Evolutionary conservation across 2,888 invertebrate genomes (phyloP).

Genomic region (Platycnemis pennipes): DNA sequence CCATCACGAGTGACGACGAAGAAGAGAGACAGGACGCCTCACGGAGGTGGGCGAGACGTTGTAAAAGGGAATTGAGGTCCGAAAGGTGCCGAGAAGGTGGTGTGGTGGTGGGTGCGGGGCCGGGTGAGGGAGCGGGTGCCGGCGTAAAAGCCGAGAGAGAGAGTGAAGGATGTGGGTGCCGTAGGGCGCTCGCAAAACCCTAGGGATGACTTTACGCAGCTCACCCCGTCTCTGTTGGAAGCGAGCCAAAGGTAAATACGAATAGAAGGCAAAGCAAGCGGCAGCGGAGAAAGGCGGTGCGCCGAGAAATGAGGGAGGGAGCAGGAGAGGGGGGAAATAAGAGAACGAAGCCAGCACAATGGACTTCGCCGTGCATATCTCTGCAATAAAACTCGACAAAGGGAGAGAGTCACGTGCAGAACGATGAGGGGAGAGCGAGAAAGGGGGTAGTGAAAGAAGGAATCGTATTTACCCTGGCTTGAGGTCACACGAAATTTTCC

Average conservation of each 20-base stretch:
- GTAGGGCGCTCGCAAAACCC: conserved; percentile 18
- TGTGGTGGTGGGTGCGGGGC: not conserved
- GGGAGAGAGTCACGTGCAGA: not conserved
- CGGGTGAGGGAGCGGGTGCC: not conserved
- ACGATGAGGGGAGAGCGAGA: too few species aligned
- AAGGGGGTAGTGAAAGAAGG: too few species aligned
- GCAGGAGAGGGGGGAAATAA: not conserved
- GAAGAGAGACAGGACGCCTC: too few species aligned
- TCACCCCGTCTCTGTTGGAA: not conserved
- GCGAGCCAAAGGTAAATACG: not conserved
- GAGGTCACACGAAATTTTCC: conserved; percentile 18
- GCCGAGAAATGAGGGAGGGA: not conserved
- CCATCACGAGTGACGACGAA: not conserved
- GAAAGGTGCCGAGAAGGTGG: not conserved
- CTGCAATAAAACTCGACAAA: not conserved
- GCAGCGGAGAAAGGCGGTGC: not conserved
- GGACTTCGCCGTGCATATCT: not conserved
- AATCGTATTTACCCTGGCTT: not conserved
- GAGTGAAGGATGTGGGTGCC: not conserved
- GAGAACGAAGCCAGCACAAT: not conserved
- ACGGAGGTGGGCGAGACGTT: not conserved
- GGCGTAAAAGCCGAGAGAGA: not conserved
- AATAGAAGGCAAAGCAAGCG: not conserved
- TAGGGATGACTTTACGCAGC: not conserved
- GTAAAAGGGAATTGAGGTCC: not conserved